Percentiles rank a stretch among this genome's conserved stretches.
phyloP scores from a whole-genome alignment of 2,888 invertebrate genomes.

The Platyscelio sp. region DNA sequence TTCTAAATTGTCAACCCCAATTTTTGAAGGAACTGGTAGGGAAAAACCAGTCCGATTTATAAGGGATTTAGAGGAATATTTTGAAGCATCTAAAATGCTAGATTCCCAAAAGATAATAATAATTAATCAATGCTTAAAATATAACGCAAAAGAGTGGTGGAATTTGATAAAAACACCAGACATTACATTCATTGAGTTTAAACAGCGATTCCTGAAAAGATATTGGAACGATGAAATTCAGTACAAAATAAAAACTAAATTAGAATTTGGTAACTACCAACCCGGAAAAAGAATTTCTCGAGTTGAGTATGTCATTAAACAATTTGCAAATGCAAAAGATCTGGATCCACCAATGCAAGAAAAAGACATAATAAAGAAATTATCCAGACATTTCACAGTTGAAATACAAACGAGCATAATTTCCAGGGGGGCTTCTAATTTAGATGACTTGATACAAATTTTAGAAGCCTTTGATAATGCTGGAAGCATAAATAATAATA shows the following conservation, averaged over 20 bases:
- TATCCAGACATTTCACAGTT: neutral
- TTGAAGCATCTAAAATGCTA: neutral
- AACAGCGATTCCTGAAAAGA: neutral
- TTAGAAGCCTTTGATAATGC: neutral
- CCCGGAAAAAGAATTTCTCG: neutral
- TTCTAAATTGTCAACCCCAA: too few species aligned
- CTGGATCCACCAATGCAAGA: neutral
- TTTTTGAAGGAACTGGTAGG: too few species aligned
- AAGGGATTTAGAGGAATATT: neutral
- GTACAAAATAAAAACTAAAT: neutral
- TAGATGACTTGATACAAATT: neutral
- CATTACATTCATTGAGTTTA: neutral
- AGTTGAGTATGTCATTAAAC: neutral
- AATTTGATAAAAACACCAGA: neutral
- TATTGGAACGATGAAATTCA: neutral
- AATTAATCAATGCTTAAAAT: neutral
- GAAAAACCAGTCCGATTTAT: too few species aligned
- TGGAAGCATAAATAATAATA: too few species aligned
- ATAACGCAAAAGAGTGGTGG: neutral
- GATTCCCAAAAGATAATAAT: too few species aligned
- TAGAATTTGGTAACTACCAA: neutral
- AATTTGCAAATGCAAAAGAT: slow-evolving; percentile 6
- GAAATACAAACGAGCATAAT: neutral
- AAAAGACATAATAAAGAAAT: neutral
- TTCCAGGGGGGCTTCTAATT: neutral